Conservation (phyloP, 2,113 vertebrate genomes). For the Toxotes chatareus region DNA sequence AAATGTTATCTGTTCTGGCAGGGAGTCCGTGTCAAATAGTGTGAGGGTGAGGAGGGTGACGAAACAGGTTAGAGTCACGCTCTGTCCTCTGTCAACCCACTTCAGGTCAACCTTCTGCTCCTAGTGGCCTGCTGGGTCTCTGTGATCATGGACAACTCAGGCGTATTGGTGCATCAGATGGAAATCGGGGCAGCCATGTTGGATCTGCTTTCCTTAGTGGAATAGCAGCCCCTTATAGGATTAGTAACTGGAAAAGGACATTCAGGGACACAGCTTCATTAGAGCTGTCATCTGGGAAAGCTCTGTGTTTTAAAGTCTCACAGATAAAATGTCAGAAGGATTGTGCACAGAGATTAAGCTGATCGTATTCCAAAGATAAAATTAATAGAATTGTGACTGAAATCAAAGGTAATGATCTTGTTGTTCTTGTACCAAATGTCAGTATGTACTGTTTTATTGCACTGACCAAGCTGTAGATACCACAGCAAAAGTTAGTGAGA, state of each 20-base stretch:
- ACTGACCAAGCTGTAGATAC: background rate
- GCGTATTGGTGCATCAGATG: constrained; percentile 14
- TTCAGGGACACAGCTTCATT: constrained; percentile 1
- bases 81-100: constrained; percentile 51
- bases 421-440: background rate
- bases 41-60: constrained; percentile 40
- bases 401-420: background rate
- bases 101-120: constrained; percentile 26
- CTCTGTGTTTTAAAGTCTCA: background rate
- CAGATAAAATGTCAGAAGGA: background rate
- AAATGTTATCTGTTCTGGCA: constrained; percentile 60
- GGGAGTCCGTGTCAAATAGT: constrained; percentile 49
- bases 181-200: constrained; percentile 11
- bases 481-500: background rate
- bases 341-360: background rate
- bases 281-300: background rate
- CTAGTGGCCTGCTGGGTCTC: constrained; percentile 22
- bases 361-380: background rate
- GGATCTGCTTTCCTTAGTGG: constrained; percentile 7
- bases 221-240: constrained; percentile 1
- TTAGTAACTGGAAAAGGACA: constrained; percentile 4
- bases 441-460: background rate
- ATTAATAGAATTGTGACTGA: background rate
- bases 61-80: constrained; percentile 38
- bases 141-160: constrained; percentile 26